A percentile compares a stretch with the other conserved stretches of the same genome.
These are phyloP conservation scores for Rhagophthalmus giganteus DNA, from an alignment of 2,888 invertebrate species.

Conservation along the genomic window DNA sequence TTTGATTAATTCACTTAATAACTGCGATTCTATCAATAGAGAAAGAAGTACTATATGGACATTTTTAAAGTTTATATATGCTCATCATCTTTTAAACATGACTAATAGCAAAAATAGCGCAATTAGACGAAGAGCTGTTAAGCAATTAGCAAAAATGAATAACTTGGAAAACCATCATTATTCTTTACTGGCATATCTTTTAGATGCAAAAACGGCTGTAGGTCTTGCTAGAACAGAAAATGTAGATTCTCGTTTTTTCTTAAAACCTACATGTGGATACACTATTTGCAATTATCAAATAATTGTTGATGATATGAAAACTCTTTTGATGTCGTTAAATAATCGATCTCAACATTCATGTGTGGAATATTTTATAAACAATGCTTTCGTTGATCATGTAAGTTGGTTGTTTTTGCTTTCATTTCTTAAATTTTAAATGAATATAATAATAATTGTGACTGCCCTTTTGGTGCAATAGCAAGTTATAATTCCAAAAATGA, in stretches of 20 bases:
- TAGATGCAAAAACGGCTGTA: conserved; percentile 76
- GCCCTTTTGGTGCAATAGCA: too few species aligned
- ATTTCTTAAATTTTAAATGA: too few species aligned
- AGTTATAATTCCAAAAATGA: too few species aligned
- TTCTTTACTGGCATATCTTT: conserved; percentile 74
- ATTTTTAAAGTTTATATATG: conserved; percentile 52
- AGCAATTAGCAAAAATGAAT: conserved; percentile 67
- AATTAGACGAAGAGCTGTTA: conserved; percentile 67
- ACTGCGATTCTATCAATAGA: conserved; percentile 10
- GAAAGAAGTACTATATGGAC: conserved; percentile 35
- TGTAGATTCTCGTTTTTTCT: conserved; percentile 73
- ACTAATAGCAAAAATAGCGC: conserved; percentile 66
- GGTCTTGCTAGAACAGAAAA: conserved; percentile 73
- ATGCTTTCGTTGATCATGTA: conserved; percentile 55
- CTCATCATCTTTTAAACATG: conserved; percentile 67
- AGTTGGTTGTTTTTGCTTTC: too few species aligned
- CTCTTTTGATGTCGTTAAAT: conserved; percentile 54
- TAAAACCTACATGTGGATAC: conserved; percentile 63
- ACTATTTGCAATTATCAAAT: conserved; percentile 47
- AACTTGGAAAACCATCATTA: conserved; percentile 59
- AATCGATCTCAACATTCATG: conserved; percentile 55
- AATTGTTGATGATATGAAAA: conserved; percentile 51
- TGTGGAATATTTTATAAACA: conserved; percentile 56
- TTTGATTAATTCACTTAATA: conserved; percentile 13
- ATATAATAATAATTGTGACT: too few species aligned